Evolutionary conservation across 2,888 invertebrate genomes (phyloP).

Genomic region (Sylvicola fuscatus): DNA sequence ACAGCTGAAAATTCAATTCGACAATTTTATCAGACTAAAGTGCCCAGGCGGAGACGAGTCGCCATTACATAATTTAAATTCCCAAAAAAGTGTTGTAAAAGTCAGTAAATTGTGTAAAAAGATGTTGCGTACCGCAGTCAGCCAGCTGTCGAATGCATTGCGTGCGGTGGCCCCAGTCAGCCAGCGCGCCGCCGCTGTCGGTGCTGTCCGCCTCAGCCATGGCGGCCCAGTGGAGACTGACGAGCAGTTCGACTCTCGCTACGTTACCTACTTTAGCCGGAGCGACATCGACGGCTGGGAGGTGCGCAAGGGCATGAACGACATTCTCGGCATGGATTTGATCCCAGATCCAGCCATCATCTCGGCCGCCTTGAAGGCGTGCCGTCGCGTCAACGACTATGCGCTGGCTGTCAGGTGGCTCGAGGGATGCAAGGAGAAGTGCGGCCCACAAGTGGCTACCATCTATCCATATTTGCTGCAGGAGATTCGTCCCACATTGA

Average conservation of each 20-base stretch:
- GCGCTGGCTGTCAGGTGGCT: slow-evolving; percentile 82
- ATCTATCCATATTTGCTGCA: slow-evolving; percentile 77
- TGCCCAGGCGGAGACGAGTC: no score
- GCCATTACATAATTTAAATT: no score
- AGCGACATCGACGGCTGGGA: slow-evolving; percentile 89
- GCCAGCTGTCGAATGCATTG: no score
- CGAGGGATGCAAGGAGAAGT: slow-evolving; percentile 81
- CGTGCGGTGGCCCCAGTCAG: no score
- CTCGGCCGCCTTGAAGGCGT: slow-evolving; percentile 69
- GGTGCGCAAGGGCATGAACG: slow-evolving; percentile 77
- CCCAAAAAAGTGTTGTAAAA: no score
- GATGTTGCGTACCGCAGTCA: no score
- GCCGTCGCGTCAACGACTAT: slow-evolving; percentile 84
- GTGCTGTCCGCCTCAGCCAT: no score
- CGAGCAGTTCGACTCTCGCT: slow-evolving; percentile 68
- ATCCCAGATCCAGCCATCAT: slow-evolving; percentile 85
- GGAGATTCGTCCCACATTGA: slow-evolving; percentile 79
- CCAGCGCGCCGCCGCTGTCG: no score
- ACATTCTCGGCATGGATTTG: slow-evolving; percentile 72
- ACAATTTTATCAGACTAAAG: no score
- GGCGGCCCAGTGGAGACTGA: slow-evolving; percentile 22
- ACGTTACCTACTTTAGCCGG: slow-evolving; percentile 66
- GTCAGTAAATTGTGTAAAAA: no score
- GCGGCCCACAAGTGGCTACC: slow-evolving; percentile 48
- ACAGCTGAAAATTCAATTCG: no score